These are phyloP conservation scores for Drosophila conformis DNA, from an alignment of 2,888 invertebrate genomes.

Conservation along the genomic window DNA sequence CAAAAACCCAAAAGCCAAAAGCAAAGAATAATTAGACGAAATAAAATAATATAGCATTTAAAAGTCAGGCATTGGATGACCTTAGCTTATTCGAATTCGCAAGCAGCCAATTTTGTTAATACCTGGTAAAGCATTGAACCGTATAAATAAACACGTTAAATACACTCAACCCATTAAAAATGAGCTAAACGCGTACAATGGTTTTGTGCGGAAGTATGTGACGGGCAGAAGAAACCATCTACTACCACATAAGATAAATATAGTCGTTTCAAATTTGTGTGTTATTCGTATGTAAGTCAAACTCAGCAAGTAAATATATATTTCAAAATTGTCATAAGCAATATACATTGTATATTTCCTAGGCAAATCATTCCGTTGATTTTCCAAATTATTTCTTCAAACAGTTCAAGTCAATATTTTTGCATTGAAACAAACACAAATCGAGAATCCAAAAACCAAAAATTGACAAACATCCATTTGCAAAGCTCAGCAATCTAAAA, in stretches of 20 bases:
- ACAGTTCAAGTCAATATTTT: neutral
- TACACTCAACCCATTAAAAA: neutral
- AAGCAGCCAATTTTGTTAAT: constrained; percentile 1
- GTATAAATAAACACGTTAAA: neutral
- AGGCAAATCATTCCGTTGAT: neutral
- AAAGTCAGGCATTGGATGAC: constrained; percentile 23
- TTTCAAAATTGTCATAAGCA: neutral
- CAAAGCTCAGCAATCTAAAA: neutral
- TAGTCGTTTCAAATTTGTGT: neutral
- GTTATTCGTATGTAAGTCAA: neutral
- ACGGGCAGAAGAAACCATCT: neutral
- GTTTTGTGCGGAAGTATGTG: neutral
- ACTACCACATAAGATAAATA: neutral
- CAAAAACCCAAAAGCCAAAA: constrained; percentile 15
- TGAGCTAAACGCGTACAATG: neutral
- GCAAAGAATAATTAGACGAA: constrained; percentile 35
- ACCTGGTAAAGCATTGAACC: neutral
- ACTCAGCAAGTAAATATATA: neutral
- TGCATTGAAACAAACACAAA: neutral
- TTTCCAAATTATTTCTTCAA: neutral
- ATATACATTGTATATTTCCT: neutral
- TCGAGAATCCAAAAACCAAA: neutral
- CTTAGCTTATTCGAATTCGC: constrained; percentile 11
- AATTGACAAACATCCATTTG: neutral
- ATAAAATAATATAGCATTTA: constrained; percentile 42